These are phyloP conservation scores for Argyresthia goedartella DNA, from an alignment of 2,888 invertebrate genomes.

Conservation along the genomic window DNA sequence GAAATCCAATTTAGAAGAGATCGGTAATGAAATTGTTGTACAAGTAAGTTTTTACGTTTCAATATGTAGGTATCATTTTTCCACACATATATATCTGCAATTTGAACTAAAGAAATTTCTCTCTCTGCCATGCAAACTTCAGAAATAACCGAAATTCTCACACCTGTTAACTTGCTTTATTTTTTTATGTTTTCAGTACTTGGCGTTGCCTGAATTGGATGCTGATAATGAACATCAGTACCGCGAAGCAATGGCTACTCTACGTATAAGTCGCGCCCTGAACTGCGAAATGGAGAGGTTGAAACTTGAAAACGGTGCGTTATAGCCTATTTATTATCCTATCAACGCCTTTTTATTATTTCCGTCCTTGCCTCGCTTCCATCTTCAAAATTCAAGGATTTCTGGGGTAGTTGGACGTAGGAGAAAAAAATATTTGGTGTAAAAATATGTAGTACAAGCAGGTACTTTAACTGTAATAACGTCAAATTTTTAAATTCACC, in stretches of 20 bases:
- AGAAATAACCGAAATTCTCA: too few species aligned
- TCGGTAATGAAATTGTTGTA: slow-evolving; percentile 35
- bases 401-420: too few species aligned
- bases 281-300: slow-evolving; percentile 32
- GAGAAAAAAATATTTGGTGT: too few species aligned
- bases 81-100: too few species aligned
- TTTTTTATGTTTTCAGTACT: slow-evolving; percentile 21
- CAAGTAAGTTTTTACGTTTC: slow-evolving; percentile 27
- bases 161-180: neutral
- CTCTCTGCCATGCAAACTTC: too few species aligned
- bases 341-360: neutral
- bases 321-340: neutral
- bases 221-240: slow-evolving; percentile 41
- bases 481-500: too few species aligned
- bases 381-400: neutral
- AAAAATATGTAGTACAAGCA: too few species aligned
- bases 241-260: slow-evolving; percentile 30
- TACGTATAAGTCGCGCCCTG: slow-evolving; percentile 30
- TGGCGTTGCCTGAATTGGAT: slow-evolving; percentile 35
- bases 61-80: too few species aligned
- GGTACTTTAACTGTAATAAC: too few species aligned
- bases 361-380: neutral
- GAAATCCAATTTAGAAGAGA: slow-evolving; percentile 45
- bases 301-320: slow-evolving; percentile 32
- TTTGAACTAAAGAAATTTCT: too few species aligned